Base-by-base conservation (phyloP, 2,888 invertebrate species). In the Scaptodrosophila latifasciaeformis region DNA sequence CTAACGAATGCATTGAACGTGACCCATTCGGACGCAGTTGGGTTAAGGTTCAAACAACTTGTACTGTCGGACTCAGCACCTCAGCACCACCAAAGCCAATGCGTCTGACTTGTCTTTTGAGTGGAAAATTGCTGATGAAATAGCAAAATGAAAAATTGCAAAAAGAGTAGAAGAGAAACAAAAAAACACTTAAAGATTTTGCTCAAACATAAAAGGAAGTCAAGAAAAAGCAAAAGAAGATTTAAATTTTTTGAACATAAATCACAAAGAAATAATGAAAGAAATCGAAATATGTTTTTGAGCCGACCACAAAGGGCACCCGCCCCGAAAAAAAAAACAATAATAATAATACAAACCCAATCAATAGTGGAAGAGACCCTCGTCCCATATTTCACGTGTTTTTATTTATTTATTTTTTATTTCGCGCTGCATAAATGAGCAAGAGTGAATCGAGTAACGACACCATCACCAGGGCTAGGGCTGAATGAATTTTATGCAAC, bases 341-440 rank as follows among this genome's bases (percentile, higher is more conserved):
- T 77, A 74, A 77, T 77, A 62, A 68, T 68, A 70, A 70, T 74
- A 54, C 47, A 29, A 31, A 18, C 6, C 40, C 51, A 24, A 7
- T 24, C 24, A 24, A 24, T 24, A 7, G 4, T 3, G 24, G n/a
- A 9, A 44, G 29, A 13, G 24, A 53, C 50, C 30, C 9, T 21
- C 19, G 70, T 67, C 49, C 64, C 77, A 74, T 74, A 74, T 72
- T 78, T 72, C 72, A 70, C 76, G 78, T 69, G 71, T 60, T 74
- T 53, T 61, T 65, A 39, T 52, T 52, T 37, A 44, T 50, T 60
- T 61, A n/a, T n/a, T n/a, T n/a, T n/a, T n/a, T n/a, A 24, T 44
- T 63, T 65, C 57, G 61, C 61, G 51, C 48, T 50, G 65, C 49
- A 47, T 47, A 47, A 47, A 37, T 29, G 44, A 13, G 30, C 27